phyloP scores from a whole-genome alignment of 2,888 invertebrate species.

The Trichopoda pennipes region DNA sequence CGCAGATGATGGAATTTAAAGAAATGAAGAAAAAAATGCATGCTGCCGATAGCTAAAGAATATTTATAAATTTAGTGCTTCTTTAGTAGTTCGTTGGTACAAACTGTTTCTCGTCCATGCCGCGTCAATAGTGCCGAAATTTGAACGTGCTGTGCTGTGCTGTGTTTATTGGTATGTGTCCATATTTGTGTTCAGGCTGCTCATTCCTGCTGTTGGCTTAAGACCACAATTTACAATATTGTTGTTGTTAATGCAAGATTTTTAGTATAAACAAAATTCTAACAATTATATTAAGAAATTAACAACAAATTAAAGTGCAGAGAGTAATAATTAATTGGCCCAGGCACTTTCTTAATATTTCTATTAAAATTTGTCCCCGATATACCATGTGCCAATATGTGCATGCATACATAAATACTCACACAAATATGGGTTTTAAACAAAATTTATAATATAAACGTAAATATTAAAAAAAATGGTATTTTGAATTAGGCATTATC shows the following conservation, averaged over 20 bases:
- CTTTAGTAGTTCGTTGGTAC: constrained; percentile 68
- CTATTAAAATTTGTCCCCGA: not conserved
- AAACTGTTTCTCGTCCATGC: constrained; percentile 40
- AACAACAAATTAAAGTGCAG: not conserved
- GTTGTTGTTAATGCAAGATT: constrained; percentile 15
- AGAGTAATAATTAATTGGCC: not conserved
- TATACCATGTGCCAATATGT: not conserved
- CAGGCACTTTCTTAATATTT: not conserved
- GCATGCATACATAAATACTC: not conserved
- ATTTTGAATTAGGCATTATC: not conserved
- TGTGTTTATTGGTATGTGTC: constrained; percentile 58
- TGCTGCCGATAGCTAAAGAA: constrained; percentile 34
- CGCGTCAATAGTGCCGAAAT: constrained; percentile 27
- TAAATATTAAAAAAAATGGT: not conserved
- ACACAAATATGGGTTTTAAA: not conserved
- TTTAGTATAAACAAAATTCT: not conserved
- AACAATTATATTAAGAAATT: not conserved
- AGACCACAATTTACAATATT: constrained; percentile 27
- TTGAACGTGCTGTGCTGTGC: constrained; percentile 57
- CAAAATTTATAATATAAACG: not conserved
- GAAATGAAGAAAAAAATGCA: constrained; percentile 22
- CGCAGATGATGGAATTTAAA: constrained; percentile 29
- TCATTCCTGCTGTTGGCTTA: constrained; percentile 19
- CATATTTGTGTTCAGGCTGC: constrained; percentile 36
- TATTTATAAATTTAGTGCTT: constrained; percentile 64